These are phyloP conservation scores for Hycleus cichorii DNA, from an alignment of 1,140 invertebrate species.

Conservation along the genomic window DNA sequence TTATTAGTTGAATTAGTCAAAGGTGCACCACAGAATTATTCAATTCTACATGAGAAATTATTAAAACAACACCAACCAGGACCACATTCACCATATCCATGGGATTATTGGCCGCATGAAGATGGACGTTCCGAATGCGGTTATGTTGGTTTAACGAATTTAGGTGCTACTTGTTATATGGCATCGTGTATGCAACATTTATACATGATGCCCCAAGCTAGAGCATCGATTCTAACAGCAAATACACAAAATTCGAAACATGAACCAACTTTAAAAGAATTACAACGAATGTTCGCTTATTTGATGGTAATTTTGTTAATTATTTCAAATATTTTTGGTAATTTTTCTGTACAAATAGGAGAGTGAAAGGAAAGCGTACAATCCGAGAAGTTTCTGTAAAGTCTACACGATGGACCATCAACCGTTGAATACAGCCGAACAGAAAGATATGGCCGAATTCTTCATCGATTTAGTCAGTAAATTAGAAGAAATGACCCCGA, in stretches of 20 bases:
- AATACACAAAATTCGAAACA: slow-evolving; percentile 59
- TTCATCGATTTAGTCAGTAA: slow-evolving; percentile 95
- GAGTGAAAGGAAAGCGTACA: slow-evolving; percentile 91
- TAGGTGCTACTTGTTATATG: slow-evolving; percentile 96
- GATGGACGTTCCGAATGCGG: slow-evolving; percentile 89
- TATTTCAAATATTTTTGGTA: slow-evolving; percentile 19
- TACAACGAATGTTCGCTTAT: slow-evolving; percentile 94
- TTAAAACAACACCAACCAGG: slow-evolving; percentile 81
- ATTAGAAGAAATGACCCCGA: slow-evolving; percentile 90
- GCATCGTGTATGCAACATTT: slow-evolving; percentile 94
- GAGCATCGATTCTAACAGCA: slow-evolving; percentile 70
- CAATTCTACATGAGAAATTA: slow-evolving; percentile 71
- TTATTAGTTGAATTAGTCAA: slow-evolving; percentile 80
- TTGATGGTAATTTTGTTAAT: slow-evolving; percentile 53
- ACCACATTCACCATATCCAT: slow-evolving; percentile 77
- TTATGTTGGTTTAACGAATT: slow-evolving; percentile 88
- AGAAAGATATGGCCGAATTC: slow-evolving; percentile 98
- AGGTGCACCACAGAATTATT: slow-evolving; percentile 78
- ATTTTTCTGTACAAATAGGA: slow-evolving; percentile 48
- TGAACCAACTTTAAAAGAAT: slow-evolving; percentile 71
- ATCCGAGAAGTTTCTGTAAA: slow-evolving; percentile 90
- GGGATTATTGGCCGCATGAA: slow-evolving; percentile 96
- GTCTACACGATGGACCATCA: slow-evolving; percentile 96
- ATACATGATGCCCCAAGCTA: slow-evolving; percentile 91
- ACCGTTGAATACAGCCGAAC: slow-evolving; percentile 90